Percentiles rank a stretch among this genome's conserved stretches.
Evolutionary conservation across 2,797 vertebrate genomes (phyloP).

Genomic region (Lates japonicus): DNA sequence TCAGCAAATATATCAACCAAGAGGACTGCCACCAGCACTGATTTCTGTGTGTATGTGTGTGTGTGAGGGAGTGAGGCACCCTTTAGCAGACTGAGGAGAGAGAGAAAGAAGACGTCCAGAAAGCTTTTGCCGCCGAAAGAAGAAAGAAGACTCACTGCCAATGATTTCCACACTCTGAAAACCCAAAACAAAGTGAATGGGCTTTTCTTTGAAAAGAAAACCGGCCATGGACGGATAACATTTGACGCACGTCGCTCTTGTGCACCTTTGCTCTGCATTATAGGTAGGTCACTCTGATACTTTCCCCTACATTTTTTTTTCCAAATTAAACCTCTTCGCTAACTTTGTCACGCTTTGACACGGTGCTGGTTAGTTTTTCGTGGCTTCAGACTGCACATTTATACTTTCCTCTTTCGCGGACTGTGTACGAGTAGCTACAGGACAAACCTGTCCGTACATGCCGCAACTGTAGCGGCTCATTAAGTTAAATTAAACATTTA

Average conservation of each 20-base stretch:
- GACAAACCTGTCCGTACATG: constrained; percentile 36
- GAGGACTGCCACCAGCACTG: constrained; percentile 84
- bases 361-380: constrained; percentile 11
- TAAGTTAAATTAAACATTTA: neutral
- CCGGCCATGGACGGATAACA: constrained; percentile 76
- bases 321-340: neutral
- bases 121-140: constrained; percentile 65
- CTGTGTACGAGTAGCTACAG: neutral
- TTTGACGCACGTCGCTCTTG: constrained; percentile 70
- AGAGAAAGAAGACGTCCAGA: constrained; percentile 54
- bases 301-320: neutral
- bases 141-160: constrained; percentile 61
- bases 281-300: constrained; percentile 71
- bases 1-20: constrained; percentile 89
- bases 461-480: neutral
- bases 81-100: constrained; percentile 49
- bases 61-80: constrained; percentile 57
- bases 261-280: constrained; percentile 82
- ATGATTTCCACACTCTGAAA: constrained; percentile 35
- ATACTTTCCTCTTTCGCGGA: constrained; percentile 4
- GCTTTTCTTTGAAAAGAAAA: constrained; percentile 41
- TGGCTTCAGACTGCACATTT: constrained; percentile 22
- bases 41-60: constrained; percentile 78
- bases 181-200: constrained; percentile 54
- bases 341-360: constrained; percentile 20